A percentile compares a stretch with the other conserved stretches of the same genome.
Conservation (phyloP, 2,113 vertebrate species). For the Apteryx mantelli region DNA sequence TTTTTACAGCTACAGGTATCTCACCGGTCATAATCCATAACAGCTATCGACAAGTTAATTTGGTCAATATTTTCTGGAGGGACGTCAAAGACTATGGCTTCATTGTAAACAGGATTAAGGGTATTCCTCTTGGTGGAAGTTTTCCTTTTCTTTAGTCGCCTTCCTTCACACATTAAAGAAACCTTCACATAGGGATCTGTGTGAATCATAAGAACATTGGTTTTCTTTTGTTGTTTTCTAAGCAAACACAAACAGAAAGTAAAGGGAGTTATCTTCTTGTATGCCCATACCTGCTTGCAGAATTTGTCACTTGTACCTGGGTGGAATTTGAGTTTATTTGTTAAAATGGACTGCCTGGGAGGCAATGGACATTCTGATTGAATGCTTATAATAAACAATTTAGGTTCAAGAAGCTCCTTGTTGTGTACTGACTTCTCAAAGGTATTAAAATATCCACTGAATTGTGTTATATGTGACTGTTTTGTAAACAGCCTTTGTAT, state of each 20-base stretch:
- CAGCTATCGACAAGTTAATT: slow-evolving; percentile 96
- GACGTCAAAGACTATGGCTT: slow-evolving; percentile 99
- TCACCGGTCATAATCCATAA: slow-evolving; percentile 99
- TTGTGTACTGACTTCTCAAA: background rate
- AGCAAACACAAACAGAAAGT: background rate
- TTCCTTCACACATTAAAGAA: slow-evolving; percentile 96
- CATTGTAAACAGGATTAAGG: slow-evolving; percentile 97
- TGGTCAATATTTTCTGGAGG: slow-evolving; percentile 98
- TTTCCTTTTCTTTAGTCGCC: slow-evolving; percentile 97
- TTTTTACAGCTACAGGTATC: slow-evolving; percentile 77
- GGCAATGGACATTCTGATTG: background rate
- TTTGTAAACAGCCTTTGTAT: slow-evolving; percentile 4
- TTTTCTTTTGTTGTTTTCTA: slow-evolving; percentile 23
- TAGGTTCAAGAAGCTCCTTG: slow-evolving; percentile 46
- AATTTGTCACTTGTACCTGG: background rate
- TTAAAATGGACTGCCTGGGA: background rate
- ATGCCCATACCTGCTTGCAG: background rate
- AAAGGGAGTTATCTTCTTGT: background rate
- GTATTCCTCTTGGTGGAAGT: slow-evolving; percentile 99
- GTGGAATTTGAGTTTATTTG: slow-evolving; percentile 4
- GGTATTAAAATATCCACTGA: slow-evolving; percentile 32
- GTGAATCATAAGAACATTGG: slow-evolving; percentile 7
- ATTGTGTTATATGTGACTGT: background rate
- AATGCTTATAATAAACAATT: slow-evolving; percentile 44
- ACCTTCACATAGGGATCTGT: slow-evolving; percentile 99